Evolutionary conservation across 2,888 invertebrate genomes (phyloP), one percentile per base, ranked within the genome.

Genomic region (Caenorhabditis panamensis): DNA sequence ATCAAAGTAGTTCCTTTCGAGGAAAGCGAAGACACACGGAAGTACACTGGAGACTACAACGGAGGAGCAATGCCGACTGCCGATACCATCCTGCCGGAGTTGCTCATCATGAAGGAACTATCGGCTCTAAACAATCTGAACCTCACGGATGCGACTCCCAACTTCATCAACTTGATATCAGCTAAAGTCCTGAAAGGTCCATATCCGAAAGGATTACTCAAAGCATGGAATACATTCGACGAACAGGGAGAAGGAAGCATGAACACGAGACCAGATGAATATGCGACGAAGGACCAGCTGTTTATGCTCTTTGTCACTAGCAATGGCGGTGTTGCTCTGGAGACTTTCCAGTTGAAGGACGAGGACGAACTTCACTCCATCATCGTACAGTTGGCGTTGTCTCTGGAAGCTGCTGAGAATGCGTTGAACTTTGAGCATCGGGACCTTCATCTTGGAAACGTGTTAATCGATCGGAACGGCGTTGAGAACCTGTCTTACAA

Each of bases 361-460:
- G 83, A 86, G 47, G 36, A 82, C 1, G 84, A 90, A 59, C 79
- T 86, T 0, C 58, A 88, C 58, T 92, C 92, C 75, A 90, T 92
- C 78, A 94, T 97, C 86, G 92, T 94, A 83, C 97, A 97, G 95
- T 93, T 95, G 79, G 94, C 95, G n/a, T 93, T 94, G 86, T 94
- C 95, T 47, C 92, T 98, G 87, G 96, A 96, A 1, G 94, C 96
- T 26, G 97, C 83, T 9, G 83, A 85, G 68, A 18, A 56, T 22
- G 93, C 94, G 8, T 93, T 94, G 59, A 93, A 95, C 91, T 98
- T 98, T 91, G 98, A 98, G 91, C 98, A 98, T 90, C 93, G 98
- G 49, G 98, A 98, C 91, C 93, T 98, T 79, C 98, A 98, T 92
- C 95, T 96, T 95, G 97, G 97, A 13, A 98, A 98, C 92, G 93